Evolutionary conservation across 1,140 invertebrate species (phyloP).

Genomic region (Drosophila tropicalis): DNA sequence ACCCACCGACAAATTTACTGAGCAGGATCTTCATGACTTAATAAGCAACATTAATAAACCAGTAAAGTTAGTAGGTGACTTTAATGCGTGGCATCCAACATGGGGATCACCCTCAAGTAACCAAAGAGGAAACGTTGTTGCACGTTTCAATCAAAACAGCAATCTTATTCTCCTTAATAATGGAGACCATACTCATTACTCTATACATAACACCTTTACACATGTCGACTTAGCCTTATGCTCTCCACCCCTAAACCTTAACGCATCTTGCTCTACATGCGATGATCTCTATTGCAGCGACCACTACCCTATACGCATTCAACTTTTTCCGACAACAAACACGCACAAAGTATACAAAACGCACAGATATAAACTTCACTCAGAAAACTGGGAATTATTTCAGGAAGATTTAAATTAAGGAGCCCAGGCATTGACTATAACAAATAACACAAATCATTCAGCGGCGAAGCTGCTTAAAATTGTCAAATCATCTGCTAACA

Average conservation of each 20-base stretch:
- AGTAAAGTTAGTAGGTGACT: slow-evolving; percentile 11
- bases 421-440: neutral
- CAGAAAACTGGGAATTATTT: slow-evolving; percentile 22
- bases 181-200: slow-evolving; percentile 12
- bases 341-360: neutral
- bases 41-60: slow-evolving; percentile 4
- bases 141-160: too few relatives aligned
- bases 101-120: slow-evolving; percentile 22
- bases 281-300: slow-evolving; percentile 22
- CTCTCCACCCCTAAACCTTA: neutral
- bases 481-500: too few relatives aligned
- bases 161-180: slow-evolving; percentile 13
- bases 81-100: slow-evolving; percentile 20
- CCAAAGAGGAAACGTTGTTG: too few relatives aligned
- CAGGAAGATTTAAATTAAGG: neutral
- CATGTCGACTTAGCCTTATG: slow-evolving; percentile 6
- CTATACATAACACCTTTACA: slow-evolving; percentile 25
- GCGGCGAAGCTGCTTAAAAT: too few relatives aligned
- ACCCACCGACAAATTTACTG: slow-evolving; percentile 8
- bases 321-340: neutral
- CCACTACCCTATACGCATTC: slow-evolving; percentile 15
- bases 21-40: slow-evolving; percentile 2
- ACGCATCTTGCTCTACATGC: neutral
- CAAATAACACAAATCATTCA: slow-evolving; percentile 5
- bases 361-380: slow-evolving; percentile 13